Evolutionary conservation across 2,797 vertebrate species (phyloP).

Genomic region (Tenualosa thibaudeaui): DNA sequence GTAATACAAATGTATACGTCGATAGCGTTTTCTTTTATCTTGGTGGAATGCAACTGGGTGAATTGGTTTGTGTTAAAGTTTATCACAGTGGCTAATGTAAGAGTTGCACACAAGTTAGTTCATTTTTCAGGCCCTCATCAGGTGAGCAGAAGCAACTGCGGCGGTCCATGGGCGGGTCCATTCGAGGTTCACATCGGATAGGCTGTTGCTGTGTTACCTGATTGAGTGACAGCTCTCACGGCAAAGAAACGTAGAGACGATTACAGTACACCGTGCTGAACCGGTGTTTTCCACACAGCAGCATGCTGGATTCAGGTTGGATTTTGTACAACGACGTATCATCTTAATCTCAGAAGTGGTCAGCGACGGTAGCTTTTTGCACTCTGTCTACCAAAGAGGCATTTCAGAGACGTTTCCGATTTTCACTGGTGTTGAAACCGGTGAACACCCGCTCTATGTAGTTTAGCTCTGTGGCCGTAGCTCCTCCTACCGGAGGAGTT

Average conservation of each 20-base stretch:
- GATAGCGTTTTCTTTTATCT: slow-evolving; percentile 40
- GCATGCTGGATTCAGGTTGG: background rate
- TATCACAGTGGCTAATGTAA: slow-evolving; percentile 18
- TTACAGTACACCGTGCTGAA: background rate
- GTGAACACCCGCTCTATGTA: background rate
- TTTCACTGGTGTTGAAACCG: slow-evolving; percentile 15
- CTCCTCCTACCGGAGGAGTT: slow-evolving; percentile 39
- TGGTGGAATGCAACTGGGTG: background rate
- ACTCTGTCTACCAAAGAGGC: background rate
- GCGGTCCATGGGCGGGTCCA: slow-evolving; percentile 42
- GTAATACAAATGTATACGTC: slow-evolving; percentile 35
- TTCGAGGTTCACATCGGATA: slow-evolving; percentile 51
- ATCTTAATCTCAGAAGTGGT: background rate
- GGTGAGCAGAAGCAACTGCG: slow-evolving; percentile 29
- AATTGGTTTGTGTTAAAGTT: slow-evolving; percentile 30
- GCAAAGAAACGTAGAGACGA: slow-evolving; percentile 24
- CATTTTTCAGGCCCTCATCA: slow-evolving; percentile 35
- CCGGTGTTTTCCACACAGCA: background rate
- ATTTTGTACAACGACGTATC: background rate
- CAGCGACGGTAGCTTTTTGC: slow-evolving; percentile 12
- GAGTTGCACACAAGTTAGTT: slow-evolving; percentile 16
- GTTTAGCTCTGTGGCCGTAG: slow-evolving; percentile 27
- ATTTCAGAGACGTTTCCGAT: background rate
- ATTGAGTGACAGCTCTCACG: slow-evolving; percentile 62
- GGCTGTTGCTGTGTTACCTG: slow-evolving; percentile 63